Conservation (phyloP, 2,797 vertebrate species). For the Neostethus bicornis region DNA sequence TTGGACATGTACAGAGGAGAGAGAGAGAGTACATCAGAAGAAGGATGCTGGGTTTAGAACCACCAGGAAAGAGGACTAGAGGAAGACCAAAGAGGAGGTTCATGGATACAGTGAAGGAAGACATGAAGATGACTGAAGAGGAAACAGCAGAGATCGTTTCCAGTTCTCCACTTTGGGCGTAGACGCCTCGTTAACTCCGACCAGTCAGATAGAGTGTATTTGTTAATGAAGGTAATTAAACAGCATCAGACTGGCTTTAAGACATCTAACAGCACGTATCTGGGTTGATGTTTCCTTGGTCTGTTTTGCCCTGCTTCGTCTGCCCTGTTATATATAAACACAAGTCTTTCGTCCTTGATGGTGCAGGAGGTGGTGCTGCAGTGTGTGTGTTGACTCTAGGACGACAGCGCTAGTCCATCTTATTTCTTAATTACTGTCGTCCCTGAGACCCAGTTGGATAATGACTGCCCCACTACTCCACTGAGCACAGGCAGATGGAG, state of each 20-base stretch:
- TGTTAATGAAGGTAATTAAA: too few relatives aligned
- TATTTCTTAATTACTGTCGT: slow-evolving; percentile 73
- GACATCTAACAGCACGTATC: slow-evolving; percentile 8
- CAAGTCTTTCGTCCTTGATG: slow-evolving; percentile 20
- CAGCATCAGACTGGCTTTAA: neutral
- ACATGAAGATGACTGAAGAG: too few relatives aligned
- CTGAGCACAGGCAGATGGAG: slow-evolving; percentile 64
- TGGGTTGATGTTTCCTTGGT: slow-evolving; percentile 7
- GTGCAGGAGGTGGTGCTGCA: slow-evolving; percentile 11
- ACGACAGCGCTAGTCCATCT: slow-evolving; percentile 54
- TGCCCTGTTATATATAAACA: slow-evolving; percentile 52
- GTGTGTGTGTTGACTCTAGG: slow-evolving; percentile 43
- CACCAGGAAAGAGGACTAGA: too few relatives aligned
- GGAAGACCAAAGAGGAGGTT: too few relatives aligned
- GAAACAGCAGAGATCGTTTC: too few relatives aligned
- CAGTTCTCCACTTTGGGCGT: too few relatives aligned
- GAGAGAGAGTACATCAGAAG: too few relatives aligned
- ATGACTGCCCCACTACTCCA: slow-evolving; percentile 51
- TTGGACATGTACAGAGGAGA: too few relatives aligned
- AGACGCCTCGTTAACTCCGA: too few relatives aligned
- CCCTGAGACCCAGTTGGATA: slow-evolving; percentile 57
- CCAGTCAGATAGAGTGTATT: too few relatives aligned
- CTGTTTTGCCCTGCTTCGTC: slow-evolving; percentile 48
- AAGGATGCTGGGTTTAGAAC: too few relatives aligned
- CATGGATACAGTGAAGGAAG: too few relatives aligned